Base-by-base conservation (phyloP, 1,140 invertebrate species). In the Leptestheria dahalacensis region DNA sequence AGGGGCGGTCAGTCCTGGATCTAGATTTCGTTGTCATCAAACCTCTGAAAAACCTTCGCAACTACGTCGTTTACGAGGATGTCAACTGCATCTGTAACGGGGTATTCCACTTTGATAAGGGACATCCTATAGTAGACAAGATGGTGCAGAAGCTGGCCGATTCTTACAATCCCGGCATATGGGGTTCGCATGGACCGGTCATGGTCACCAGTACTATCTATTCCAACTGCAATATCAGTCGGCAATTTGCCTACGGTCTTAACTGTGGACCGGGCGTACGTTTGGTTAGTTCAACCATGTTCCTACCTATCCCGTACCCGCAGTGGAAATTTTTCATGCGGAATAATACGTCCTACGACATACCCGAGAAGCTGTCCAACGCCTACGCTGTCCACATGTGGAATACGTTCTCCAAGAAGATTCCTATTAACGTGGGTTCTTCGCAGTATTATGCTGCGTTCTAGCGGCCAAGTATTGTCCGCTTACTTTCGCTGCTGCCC, bases 1-100 rank as follows among this genome's bases (percentile, higher is more conserved):
- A 86, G 77, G 61, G 83, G 84, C 28, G 86, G 86, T 1, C 80
- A 85, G 41, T 88, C 68, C 67, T 88, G 41, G 86, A 90, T 63
- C 68, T 86, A 59, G 86, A 89, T 66, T 78, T 88, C 1, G 78
- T 89, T 6, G 75, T 87, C 1, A 76, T 77, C 6, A 81, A 59
- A 33, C 62, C 61, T n/a, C 25, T 66, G 2, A 18, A 52, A 18
- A 28, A 29, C 21, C 23, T 28, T 4, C 48, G 29, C 3, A 60
- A 60, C 26, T 60, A 12, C 51, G 49, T 51, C 1, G 26, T 26
- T 20, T 52, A 60, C 20, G 48, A 52, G 23, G 33, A 24, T 21
- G n/a, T 11, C 0, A 18, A 28, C 3, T 29, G 11, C 0, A 28
- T 29, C 3, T 12, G 25, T 20, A 60, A 60, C 41, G 20, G 58